Percentiles rank a stretch among this genome's conserved stretches.
These are phyloP conservation scores for Trissolcus brochymenae DNA, from an alignment of 2,888 invertebrate genomes.

Conservation along the genomic window DNA sequence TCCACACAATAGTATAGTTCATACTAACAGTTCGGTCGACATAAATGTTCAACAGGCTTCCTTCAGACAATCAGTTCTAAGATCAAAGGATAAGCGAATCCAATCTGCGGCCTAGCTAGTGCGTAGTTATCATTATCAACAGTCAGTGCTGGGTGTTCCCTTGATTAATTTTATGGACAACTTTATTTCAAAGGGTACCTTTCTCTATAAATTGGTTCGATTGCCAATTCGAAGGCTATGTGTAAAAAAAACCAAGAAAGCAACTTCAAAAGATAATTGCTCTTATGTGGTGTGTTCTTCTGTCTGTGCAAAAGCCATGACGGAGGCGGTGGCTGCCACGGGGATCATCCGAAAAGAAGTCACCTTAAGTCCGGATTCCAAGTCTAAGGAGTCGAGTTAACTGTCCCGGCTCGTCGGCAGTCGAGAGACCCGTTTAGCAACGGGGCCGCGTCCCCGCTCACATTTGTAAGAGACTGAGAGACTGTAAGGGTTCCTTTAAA, in stretches of 20 bases:
- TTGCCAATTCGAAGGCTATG: not conserved
- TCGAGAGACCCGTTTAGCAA: slow-evolving; percentile 53
- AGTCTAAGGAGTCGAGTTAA: slow-evolving; percentile 68
- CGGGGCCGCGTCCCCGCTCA: slow-evolving; percentile 43
- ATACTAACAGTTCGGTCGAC: slow-evolving; percentile 39
- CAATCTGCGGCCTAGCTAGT: slow-evolving; percentile 48
- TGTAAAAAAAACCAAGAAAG: slow-evolving; percentile 7
- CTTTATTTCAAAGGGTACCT: not conserved
- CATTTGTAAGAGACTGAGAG: slow-evolving; percentile 57
- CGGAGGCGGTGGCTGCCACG: slow-evolving; percentile 75
- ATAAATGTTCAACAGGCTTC: not conserved
- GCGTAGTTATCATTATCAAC: slow-evolving; percentile 29
- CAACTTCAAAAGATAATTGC: slow-evolving; percentile 50
- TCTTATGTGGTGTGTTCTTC: slow-evolving; percentile 61
- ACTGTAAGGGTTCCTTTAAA: slow-evolving; percentile 61
- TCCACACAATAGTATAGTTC: slow-evolving; percentile 24
- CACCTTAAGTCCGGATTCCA: slow-evolving; percentile 68
- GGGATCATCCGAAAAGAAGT: slow-evolving; percentile 75
- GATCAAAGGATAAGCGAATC: slow-evolving; percentile 40
- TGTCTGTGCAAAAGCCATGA: slow-evolving; percentile 70
- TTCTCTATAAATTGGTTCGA: slow-evolving; percentile 4
- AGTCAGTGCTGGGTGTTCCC: slow-evolving; percentile 40
- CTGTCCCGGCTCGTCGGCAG: slow-evolving; percentile 47
- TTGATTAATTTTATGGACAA: slow-evolving; percentile 15
- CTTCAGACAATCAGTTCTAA: slow-evolving; percentile 11